Percentiles rank a stretch among this genome's conserved stretches.
These are phyloP conservation scores for Gryon sp. DNA, from an alignment of 1,140 invertebrate species.

Conservation along the genomic window DNA sequence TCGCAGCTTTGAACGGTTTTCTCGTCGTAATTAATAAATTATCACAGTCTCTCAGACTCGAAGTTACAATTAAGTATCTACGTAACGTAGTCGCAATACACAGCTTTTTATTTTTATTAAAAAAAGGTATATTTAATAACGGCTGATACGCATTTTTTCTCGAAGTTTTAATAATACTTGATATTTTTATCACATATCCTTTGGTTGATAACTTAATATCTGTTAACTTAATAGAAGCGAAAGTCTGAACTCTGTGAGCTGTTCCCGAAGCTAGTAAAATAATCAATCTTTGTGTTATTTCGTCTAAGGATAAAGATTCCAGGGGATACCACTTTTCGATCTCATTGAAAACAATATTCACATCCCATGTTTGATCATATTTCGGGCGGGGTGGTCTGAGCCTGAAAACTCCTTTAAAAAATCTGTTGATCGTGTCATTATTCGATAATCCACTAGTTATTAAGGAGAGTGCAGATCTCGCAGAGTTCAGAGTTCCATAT, in stretches of 20 bases:
- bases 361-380: constrained; percentile 36
- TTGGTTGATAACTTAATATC: background rate
- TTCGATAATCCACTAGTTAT: background rate
- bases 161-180: constrained; percentile 5
- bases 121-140: background rate
- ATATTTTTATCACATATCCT: constrained; percentile 11
- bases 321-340: constrained; percentile 17
- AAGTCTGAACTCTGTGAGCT: constrained; percentile 48
- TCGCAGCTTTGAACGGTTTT: background rate
- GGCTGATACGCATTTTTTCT: constrained; percentile 10
- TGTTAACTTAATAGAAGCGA: background rate
- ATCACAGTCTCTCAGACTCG: background rate
- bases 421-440: background rate
- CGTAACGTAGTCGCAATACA: constrained; percentile 3
- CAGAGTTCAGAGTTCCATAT: constrained; percentile 33
- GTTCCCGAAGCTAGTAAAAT: constrained; percentile 52
- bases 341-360: constrained; percentile 10
- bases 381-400: constrained; percentile 20
- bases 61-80: background rate
- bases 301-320: background rate
- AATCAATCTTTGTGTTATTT: constrained; percentile 8
- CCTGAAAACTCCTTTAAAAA: constrained; percentile 29
- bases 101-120: constrained; percentile 1
- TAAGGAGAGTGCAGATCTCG: constrained; percentile 18
- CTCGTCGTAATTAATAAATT: background rate